A percentile compares a stretch with the other conserved stretches of the same genome.
These are phyloP conservation scores for Piezodorus guildinii DNA, from an alignment of 1,140 invertebrate species.

Conservation along the genomic window DNA sequence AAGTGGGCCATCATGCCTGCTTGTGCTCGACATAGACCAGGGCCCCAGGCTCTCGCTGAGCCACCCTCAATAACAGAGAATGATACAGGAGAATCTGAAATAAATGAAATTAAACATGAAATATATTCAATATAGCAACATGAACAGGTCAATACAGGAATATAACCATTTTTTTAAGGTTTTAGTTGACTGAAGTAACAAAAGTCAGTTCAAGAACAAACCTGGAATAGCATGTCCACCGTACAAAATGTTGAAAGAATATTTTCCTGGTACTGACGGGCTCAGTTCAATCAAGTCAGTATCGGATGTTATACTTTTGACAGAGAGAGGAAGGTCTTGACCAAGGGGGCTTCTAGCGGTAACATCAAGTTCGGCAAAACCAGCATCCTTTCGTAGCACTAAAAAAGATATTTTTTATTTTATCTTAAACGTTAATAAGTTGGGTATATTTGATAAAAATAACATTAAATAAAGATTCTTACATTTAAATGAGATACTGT, in stretches of 20 bases:
- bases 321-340: constrained; percentile 68
- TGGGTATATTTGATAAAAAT: too few species aligned
- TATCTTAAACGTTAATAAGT: too few species aligned
- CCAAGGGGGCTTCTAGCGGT: constrained; percentile 81
- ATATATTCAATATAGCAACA: too few species aligned
- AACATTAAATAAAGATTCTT: constrained; percentile 30
- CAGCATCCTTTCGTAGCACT: constrained; percentile 79
- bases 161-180: too few species aligned
- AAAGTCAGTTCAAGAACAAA: constrained; percentile 12
- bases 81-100: constrained; percentile 43
- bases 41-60: constrained; percentile 47
- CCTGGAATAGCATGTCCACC: constrained; percentile 52
- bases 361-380: constrained; percentile 79
- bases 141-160: too few species aligned
- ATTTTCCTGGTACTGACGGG: constrained; percentile 77
- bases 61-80: constrained; percentile 51
- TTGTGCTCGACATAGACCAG: constrained; percentile 46
- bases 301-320: constrained; percentile 59
- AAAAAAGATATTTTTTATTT: constrained; percentile 30
- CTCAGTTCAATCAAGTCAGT: constrained; percentile 69
- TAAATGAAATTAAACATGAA: too few species aligned
- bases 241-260: constrained; percentile 78
- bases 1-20: constrained; percentile 33
- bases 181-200: not conserved
- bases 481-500: constrained; percentile 73